Conservation (phyloP, 1,140 invertebrate genomes). For the Aradophagus sp. region DNA sequence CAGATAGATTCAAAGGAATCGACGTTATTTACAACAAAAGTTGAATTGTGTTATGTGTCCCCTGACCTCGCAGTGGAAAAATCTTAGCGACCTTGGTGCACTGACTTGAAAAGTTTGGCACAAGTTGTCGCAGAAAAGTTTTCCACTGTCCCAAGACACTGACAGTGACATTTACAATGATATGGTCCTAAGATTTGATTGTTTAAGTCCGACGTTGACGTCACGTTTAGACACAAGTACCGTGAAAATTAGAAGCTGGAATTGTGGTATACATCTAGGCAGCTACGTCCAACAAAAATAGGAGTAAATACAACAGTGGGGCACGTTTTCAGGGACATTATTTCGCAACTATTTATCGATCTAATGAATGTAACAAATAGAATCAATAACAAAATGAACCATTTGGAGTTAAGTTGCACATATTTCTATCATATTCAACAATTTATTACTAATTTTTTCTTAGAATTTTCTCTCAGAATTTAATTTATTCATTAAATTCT, state of each 20-base stretch:
- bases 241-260: constrained; percentile 45
- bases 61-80: constrained; percentile 14
- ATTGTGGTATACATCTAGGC: constrained; percentile 30
- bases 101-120: neutral
- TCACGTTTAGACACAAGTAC: constrained; percentile 32
- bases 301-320: constrained; percentile 17
- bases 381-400: too few species aligned
- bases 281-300: constrained; percentile 31
- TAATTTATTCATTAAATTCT: too few species aligned
- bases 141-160: constrained; percentile 2
- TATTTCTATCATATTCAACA: too few species aligned
- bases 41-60: constrained; percentile 8
- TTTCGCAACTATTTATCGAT: constrained; percentile 5
- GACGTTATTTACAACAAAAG: constrained; percentile 28
- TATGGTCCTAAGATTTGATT: constrained; percentile 9
- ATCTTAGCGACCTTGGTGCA: neutral
- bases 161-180: constrained; percentile 7
- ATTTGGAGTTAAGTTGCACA: too few species aligned
- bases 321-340: constrained; percentile 11
- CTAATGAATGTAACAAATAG: too few species aligned
- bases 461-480: too few species aligned
- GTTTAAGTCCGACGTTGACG: constrained; percentile 20
- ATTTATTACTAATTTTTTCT: too few species aligned
- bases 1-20: neutral
- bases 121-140: constrained; percentile 7